Conservation (phyloP, 2,888 invertebrate species). For the Spialia ferax region DNA sequence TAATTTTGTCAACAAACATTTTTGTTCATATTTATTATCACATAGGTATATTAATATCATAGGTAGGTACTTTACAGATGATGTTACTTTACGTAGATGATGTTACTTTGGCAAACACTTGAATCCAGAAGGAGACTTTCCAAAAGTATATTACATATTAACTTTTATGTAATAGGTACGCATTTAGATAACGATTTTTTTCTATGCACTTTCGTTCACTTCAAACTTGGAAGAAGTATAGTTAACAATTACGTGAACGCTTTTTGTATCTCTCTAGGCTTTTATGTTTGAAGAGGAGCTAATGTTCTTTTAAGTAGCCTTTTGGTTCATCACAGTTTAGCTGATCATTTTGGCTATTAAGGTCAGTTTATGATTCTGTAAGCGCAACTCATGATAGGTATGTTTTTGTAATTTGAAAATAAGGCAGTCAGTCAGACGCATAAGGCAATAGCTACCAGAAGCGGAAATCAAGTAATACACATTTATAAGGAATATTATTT, state of each 20-base stretch:
- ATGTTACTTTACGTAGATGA: too few relatives aligned
- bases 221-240: neutral
- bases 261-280: neutral
- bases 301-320: constrained; percentile 30
- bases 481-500: neutral
- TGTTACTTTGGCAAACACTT: too few relatives aligned
- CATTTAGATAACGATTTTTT: neutral
- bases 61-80: too few relatives aligned
- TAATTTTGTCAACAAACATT: too few relatives aligned
- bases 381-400: constrained; percentile 10
- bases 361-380: constrained; percentile 27
- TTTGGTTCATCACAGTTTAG: constrained; percentile 15
- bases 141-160: neutral
- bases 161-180: neutral
- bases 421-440: constrained; percentile 3
- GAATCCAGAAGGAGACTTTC: neutral
- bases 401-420: constrained; percentile 13
- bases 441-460: constrained; percentile 3
- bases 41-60: too few relatives aligned
- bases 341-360: constrained; percentile 28
- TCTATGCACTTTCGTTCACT: neutral
- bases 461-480: constrained; percentile 20
- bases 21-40: too few relatives aligned
- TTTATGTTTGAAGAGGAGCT: constrained; percentile 19
- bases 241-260: neutral